A percentile compares a stretch with the other conserved stretches of the same genome.
Evolutionary conservation across 2,113 vertebrate species (phyloP).

Genomic region (Gasterosteus nipponicus): DNA sequence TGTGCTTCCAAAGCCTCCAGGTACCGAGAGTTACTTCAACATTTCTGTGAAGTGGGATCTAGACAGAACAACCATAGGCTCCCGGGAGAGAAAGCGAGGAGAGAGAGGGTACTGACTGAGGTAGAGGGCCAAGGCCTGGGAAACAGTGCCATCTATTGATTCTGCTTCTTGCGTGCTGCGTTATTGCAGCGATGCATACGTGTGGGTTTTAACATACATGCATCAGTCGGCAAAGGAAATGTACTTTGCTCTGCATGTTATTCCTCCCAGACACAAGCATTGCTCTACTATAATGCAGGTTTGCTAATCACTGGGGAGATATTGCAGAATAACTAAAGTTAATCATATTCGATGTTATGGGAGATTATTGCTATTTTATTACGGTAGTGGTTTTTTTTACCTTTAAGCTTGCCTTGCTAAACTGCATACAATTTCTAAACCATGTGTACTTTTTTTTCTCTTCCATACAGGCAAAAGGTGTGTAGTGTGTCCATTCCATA

Average conservation of each 20-base stretch:
- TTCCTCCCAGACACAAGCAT: not conserved
- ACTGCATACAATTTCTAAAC: not conserved
- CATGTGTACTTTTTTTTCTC: not conserved
- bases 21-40: constrained; percentile 52
- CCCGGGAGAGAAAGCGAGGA: constrained; percentile 2
- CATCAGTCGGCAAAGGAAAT: not conserved
- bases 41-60: constrained; percentile 51
- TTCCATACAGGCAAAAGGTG: not conserved
- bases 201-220: not conserved
- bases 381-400: not conserved
- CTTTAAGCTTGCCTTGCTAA: not conserved
- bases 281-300: not conserved
- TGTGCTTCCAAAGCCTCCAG: constrained; percentile 39
- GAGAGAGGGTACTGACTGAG: not conserved
- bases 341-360: not conserved
- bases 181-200: constrained; percentile 1
- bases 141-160: constrained; percentile 80
- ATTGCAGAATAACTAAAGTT: not conserved
- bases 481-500: not conserved
- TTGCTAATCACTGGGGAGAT: not conserved
- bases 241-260: not conserved
- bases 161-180: not conserved
- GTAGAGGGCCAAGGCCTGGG: constrained; percentile 36
- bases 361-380: not conserved
- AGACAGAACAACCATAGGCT: constrained; percentile 45